phyloP scores from a whole-genome alignment of 2,888 invertebrate genomes.

The Adela reaumurella region DNA sequence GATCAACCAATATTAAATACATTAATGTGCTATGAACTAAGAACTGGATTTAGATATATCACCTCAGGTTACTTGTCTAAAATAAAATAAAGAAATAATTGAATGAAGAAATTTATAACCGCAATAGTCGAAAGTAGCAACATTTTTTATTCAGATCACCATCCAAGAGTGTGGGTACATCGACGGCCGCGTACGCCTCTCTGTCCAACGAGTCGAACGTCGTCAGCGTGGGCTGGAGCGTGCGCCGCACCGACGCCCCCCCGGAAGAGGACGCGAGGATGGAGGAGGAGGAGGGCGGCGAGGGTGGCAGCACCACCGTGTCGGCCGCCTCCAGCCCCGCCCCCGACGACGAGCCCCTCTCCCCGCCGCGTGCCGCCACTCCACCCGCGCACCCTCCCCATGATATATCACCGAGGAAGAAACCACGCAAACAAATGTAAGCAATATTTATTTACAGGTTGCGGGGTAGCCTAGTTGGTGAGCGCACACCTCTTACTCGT shows the following conservation, averaged over 20 bases:
- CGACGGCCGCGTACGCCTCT: slow-evolving; percentile 59
- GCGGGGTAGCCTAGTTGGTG: too few species aligned
- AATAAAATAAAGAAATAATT: too few species aligned
- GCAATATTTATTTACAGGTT: slow-evolving; percentile 22
- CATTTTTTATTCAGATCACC: slow-evolving; percentile 55
- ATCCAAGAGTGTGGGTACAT: slow-evolving; percentile 31
- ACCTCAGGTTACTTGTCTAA: too few species aligned
- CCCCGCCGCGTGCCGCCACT: slow-evolving; percentile 16
- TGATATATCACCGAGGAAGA: slow-evolving; percentile 71
- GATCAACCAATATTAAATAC: too few species aligned
- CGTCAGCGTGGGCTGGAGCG: too few species aligned
- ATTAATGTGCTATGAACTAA: too few species aligned
- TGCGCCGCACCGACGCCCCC: slow-evolving; percentile 10
- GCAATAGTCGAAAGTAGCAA: too few species aligned
- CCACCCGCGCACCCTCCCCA: slow-evolving; percentile 8
- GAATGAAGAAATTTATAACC: too few species aligned
- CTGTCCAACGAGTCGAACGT: too few species aligned
- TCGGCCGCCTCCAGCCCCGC: slow-evolving; percentile 84
- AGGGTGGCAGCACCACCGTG: slow-evolving; percentile 77
- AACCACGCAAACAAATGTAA: slow-evolving; percentile 87
- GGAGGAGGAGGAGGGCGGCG: slow-evolving; percentile 15
- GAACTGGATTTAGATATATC: too few species aligned
- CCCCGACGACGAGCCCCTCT: slow-evolving; percentile 51
- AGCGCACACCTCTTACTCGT: too few species aligned
- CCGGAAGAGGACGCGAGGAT: slow-evolving; percentile 26